Conservation (phyloP, 2,113 vertebrate genomes). For the Spermophilus dauricus region DNA sequence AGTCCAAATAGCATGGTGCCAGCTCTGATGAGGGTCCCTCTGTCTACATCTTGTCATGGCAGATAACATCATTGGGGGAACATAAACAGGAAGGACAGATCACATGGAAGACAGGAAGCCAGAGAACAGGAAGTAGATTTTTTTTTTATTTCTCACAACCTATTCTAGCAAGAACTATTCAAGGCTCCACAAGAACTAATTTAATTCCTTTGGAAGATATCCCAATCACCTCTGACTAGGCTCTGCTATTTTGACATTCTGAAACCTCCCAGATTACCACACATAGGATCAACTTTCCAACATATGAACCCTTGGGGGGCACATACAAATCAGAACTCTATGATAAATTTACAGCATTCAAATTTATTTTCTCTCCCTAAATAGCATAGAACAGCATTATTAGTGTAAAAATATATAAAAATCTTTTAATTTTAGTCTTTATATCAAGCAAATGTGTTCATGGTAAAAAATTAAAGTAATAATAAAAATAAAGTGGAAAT, state of each 20-base stretch:
- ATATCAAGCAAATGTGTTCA: not conserved
- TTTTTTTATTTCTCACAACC: not conserved
- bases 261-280: not conserved
- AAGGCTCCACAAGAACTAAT: not conserved
- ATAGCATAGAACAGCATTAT: not conserved
- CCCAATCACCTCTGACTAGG: not conserved
- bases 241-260: not conserved
- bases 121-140: not conserved
- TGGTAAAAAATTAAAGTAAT: not conserved
- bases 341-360: not conserved
- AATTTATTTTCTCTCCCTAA: not conserved
- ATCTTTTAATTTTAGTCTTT: not conserved
- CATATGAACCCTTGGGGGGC: no score
- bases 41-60: not conserved
- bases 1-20: not conserved
- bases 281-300: not conserved
- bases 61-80: not conserved
- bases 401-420: not conserved
- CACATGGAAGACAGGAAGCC: not conserved
- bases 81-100: no score
- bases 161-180: not conserved
- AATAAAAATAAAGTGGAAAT: not conserved
- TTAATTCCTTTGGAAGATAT: not conserved
- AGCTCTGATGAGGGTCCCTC: not conserved
- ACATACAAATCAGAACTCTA: not conserved